Conservation (phyloP, 2,888 invertebrate genomes). For the Nomada lathburiana region DNA sequence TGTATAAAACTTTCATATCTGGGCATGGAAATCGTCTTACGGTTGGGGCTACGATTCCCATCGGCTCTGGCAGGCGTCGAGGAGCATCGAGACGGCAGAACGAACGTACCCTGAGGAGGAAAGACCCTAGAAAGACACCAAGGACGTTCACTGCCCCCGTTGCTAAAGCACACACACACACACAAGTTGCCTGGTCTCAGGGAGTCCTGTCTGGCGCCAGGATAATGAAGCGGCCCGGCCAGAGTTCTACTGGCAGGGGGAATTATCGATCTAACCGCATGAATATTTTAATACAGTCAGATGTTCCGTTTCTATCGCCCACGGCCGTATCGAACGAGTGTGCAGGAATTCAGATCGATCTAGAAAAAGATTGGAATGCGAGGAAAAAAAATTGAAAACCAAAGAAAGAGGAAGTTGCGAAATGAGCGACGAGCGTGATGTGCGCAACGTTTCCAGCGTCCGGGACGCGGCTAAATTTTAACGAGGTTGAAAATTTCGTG, state of each 20-base stretch:
- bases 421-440: slow-evolving; percentile 27
- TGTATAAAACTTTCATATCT: slow-evolving; percentile 18
- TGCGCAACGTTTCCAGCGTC: background rate
- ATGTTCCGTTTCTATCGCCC: slow-evolving; percentile 31
- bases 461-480: slow-evolving; percentile 7
- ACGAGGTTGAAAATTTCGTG: background rate
- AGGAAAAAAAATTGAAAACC: background rate
- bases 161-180: slow-evolving; percentile 41
- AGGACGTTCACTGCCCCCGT: slow-evolving; percentile 79
- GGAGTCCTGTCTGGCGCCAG: slow-evolving; percentile 71
- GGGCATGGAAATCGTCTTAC: slow-evolving; percentile 22
- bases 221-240: slow-evolving; percentile 61
- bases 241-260: slow-evolving; percentile 8
- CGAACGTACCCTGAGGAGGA: slow-evolving; percentile 38
- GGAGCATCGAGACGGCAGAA: slow-evolving; percentile 21
- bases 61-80: slow-evolving; percentile 21
- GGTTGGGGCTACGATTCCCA: slow-evolving; percentile 20
- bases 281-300: slow-evolving; percentile 34
- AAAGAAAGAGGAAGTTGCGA: background rate
- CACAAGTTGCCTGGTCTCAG: slow-evolving; percentile 12
- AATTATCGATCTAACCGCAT: slow-evolving; percentile 45
- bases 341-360: slow-evolving; percentile 36
- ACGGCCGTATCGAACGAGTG: slow-evolving; percentile 37
- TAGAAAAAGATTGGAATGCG: background rate
- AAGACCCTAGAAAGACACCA: slow-evolving; percentile 66